Conservation (phyloP, 2,888 invertebrate genomes). For the Trichogramma evanescens region DNA sequence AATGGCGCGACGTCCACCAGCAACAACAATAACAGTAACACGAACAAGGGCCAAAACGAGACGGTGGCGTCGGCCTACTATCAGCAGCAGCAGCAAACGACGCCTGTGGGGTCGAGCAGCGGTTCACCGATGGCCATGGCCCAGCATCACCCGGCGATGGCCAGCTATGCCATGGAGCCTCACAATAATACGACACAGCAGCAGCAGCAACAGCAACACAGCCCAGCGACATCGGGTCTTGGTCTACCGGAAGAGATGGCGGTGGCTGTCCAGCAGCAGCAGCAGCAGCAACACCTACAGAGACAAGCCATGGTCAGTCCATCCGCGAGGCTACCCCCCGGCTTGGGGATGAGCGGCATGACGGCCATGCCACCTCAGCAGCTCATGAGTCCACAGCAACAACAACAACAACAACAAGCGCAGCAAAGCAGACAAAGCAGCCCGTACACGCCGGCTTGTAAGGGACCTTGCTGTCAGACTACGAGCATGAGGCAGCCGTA, state of each 20-base stretch:
- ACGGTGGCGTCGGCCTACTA: neutral
- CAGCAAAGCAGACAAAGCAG: constrained; percentile 24
- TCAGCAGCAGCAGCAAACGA: neutral
- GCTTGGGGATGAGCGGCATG: constrained; percentile 21
- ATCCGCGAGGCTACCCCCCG: constrained; percentile 23
- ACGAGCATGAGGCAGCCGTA: constrained; percentile 23
- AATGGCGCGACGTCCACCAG: neutral
- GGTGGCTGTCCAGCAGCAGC: neutral
- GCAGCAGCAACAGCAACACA: constrained; percentile 9
- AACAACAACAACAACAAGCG: constrained; percentile 10
- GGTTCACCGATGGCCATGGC: constrained; percentile 8
- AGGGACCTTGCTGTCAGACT: constrained; percentile 39
- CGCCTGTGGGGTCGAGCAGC: neutral
- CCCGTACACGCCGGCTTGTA: constrained; percentile 32
- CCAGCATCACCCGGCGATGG: neutral
- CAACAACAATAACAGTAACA: neutral
- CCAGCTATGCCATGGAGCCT: constrained; percentile 2
- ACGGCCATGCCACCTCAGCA: constrained; percentile 27
- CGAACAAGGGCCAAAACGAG: neutral
- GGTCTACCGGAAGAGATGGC: neutral
- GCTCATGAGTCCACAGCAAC: constrained; percentile 8
- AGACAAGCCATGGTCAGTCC: constrained; percentile 11
- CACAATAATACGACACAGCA: constrained; percentile 27
- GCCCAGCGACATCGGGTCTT: neutral
- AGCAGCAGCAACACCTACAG: constrained; percentile 9